These are phyloP conservation scores for Geotrupes spiniger DNA, from an alignment of 2,888 invertebrate species.

Conservation along the genomic window DNA sequence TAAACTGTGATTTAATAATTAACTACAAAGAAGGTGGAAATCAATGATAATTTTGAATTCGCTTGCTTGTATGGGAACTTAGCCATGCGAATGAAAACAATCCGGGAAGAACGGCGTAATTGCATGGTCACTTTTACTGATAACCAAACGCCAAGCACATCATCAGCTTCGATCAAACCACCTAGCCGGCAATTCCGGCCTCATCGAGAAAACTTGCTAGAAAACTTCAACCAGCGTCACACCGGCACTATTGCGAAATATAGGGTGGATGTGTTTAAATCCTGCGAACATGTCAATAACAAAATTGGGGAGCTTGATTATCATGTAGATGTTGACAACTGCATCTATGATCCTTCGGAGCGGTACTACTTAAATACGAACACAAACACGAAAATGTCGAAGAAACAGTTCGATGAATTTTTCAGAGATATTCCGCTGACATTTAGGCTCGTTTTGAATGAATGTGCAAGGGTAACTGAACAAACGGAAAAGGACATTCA, in stretches of 20 bases:
- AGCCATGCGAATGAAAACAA: constrained; percentile 7
- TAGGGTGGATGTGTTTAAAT: too few relatives aligned
- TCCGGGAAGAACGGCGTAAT: constrained; percentile 8
- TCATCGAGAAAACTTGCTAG: constrained; percentile 7
- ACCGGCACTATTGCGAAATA: too few relatives aligned
- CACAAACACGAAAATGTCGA: constrained; percentile 28
- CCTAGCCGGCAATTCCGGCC: too few relatives aligned
- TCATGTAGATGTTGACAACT: not conserved
- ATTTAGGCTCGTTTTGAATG: constrained; percentile 39
- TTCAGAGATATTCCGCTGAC: constrained; percentile 33
- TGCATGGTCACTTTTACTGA: constrained; percentile 13
- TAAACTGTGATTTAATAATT: constrained; percentile 26
- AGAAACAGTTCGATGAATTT: constrained; percentile 30
- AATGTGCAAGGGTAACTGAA: constrained; percentile 41
- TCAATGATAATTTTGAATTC: constrained; percentile 36
- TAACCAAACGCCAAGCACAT: not conserved
- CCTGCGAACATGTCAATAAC: too few relatives aligned
- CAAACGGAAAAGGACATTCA: constrained; percentile 37
- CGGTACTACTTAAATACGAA: constrained; percentile 40
- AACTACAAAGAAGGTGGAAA: constrained; percentile 36
- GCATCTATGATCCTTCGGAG: constrained; percentile 38
- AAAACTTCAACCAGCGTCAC: constrained; percentile 13
- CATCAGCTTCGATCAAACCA: too few relatives aligned
- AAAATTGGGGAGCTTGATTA: not conserved
- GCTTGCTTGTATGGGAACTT: constrained; percentile 9